These are phyloP conservation scores for Oceanites oceanicus DNA, from an alignment of 2,113 vertebrate genomes.

Conservation along the genomic window DNA sequence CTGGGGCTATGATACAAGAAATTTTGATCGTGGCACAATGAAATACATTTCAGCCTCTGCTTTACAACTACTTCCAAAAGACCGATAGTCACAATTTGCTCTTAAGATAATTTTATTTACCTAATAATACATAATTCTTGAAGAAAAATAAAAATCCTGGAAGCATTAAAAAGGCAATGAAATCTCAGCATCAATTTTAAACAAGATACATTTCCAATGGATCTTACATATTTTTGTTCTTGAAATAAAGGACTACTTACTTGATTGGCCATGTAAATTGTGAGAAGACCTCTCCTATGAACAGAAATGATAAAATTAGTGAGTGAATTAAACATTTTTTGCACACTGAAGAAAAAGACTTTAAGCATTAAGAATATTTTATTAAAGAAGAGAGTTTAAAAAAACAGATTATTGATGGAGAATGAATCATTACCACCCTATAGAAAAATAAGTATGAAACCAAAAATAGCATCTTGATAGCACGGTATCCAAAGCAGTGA, in stretches of 20 bases:
- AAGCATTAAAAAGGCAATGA: neutral
- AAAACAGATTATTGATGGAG: neutral
- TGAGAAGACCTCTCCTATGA: slow-evolving; percentile 95
- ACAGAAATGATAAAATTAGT: slow-evolving; percentile 28
- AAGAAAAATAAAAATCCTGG: neutral
- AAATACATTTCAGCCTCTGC: neutral
- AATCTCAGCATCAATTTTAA: neutral
- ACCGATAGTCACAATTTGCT: neutral
- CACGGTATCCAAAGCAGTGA: neutral
- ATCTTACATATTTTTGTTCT: neutral
- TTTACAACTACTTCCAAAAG: neutral
- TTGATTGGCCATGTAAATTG: slow-evolving; percentile 98
- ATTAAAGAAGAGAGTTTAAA: neutral
- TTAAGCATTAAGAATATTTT: neutral
- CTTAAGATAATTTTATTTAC: neutral
- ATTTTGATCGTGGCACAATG: neutral
- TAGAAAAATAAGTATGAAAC: neutral
- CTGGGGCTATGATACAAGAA: neutral
- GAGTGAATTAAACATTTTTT: neutral
- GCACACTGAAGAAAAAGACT: neutral
- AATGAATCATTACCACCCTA: neutral
- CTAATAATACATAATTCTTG: neutral
- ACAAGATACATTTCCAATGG: neutral
- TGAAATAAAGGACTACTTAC: slow-evolving; percentile 78
- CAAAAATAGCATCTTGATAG: neutral